Percentiles rank a stretch among this genome's conserved stretches.
These are phyloP conservation scores for Pseudococcus longispinus DNA, from an alignment of 2,888 invertebrate genomes.

Conservation along the genomic window DNA sequence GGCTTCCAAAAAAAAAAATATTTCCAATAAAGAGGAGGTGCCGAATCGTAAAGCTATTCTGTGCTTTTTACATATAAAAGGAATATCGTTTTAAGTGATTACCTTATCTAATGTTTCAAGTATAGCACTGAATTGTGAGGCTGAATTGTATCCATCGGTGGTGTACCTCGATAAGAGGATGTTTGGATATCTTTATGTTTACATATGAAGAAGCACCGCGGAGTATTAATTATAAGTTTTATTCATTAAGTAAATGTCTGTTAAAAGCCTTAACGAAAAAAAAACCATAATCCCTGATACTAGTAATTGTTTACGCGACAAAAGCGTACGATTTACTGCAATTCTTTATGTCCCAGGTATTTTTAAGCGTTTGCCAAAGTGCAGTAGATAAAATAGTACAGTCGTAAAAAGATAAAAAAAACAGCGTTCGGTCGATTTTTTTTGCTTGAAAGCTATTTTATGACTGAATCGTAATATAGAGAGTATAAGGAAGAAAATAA, in stretches of 20 bases:
- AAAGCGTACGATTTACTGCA: slow-evolving; percentile 10
- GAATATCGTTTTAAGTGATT: not conserved
- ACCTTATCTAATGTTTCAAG: slow-evolving; percentile 9
- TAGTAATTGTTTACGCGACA: not conserved
- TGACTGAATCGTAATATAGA: too few species aligned
- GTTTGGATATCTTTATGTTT: slow-evolving; percentile 3
- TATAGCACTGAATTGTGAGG: slow-evolving; percentile 12
- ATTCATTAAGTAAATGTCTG: not conserved
- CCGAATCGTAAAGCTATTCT: slow-evolving; percentile 8
- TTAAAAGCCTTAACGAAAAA: not conserved
- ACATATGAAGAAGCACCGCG: not conserved
- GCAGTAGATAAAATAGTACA: too few species aligned
- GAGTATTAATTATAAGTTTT: not conserved
- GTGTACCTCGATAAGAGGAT: not conserved
- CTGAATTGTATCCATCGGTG: not conserved
- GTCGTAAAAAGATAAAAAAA: too few species aligned
- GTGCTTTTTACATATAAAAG: not conserved
- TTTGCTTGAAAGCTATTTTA: too few species aligned
- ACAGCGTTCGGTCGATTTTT: too few species aligned
- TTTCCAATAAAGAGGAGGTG: not conserved
- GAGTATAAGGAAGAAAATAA: too few species aligned
- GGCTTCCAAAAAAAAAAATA: not conserved
- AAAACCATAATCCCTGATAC: not conserved
- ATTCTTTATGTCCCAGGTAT: not conserved
- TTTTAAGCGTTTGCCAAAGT: not conserved